Evolutionary conservation across 2,888 invertebrate species (phyloP), one percentile per base, ranked within the genome.

Genomic region (Drosophila robusta): DNA sequence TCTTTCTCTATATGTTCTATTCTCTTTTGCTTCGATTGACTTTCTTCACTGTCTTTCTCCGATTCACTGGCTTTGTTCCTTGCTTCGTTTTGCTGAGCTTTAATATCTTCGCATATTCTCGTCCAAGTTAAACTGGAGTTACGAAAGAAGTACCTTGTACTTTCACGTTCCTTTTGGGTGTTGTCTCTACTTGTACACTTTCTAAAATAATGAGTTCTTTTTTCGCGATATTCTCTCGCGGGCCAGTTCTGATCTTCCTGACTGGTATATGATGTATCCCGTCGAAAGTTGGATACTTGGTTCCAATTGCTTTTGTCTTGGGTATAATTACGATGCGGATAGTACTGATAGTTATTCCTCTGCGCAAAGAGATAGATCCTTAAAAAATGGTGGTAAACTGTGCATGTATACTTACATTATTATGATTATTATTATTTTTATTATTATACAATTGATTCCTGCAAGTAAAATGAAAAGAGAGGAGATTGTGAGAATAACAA

Each of bases 321-420:
- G 3, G 8, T 52, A 42, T 22, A 32, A 38, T 49, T 54, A 6
- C 32, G 42, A 50, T 54, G 16, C 12, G 36, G 11, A 55, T 69
- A 51, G 14, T 63, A 54, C 11, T 42, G 24, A 50, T 46, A 50
- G 2, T 52, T 57, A 5, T 60, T 61, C 73, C 75, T 57, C 75
- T 75, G 22, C 2, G 52, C 5, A 58, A 32, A 64, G n/a, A 45
- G n/a, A 18, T 26, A 22, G 4, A 46, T 36, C 12, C 14, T 14
- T 12, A 8, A n/a, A n/a, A n/a, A 22, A 16, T 24, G n/a, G 22
- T 9, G 9, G 32, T 44, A 29, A 29, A 7, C n/a, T 4, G 6
- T 5, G 0, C 4, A 11, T 1, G 1, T 22, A 39, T 74, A 87
- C 89, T 89, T 80, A 89, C 89, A 52, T 71, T 71, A 44, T 67